A percentile compares a stretch with the other conserved stretches of the same genome.
Conservation (phyloP, 2,113 vertebrate genomes). For the Rhinichthys klamathensis region DNA sequence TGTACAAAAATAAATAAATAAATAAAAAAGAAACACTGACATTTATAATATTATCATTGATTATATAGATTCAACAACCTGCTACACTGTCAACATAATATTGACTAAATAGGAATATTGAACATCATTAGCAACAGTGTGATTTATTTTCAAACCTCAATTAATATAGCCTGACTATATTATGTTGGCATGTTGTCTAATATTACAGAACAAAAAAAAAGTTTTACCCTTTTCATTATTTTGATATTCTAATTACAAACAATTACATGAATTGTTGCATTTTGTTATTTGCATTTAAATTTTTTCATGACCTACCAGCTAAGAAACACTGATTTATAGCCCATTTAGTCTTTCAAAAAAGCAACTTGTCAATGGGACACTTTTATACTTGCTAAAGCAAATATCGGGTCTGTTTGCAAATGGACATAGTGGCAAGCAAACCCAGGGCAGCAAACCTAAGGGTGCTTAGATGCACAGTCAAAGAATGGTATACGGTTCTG, state of each 20-base stretch:
- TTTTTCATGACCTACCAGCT: too few relatives aligned
- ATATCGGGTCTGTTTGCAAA: background rate
- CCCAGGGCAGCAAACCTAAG: conserved; percentile 10
- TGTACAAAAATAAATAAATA: background rate
- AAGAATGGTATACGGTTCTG: conserved; percentile 42
- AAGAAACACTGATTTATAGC: background rate
- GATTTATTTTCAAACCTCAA: background rate
- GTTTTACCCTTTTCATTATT: background rate
- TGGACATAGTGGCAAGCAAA: background rate
- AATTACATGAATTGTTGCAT: background rate
- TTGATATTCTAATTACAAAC: background rate
- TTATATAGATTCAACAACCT: background rate
- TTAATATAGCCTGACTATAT: background rate
- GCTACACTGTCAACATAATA: background rate
- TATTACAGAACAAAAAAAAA: too few relatives aligned
- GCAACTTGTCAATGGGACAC: background rate
- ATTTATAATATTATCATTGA: background rate
- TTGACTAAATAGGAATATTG: background rate
- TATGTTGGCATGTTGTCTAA: background rate
- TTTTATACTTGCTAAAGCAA: background rate
- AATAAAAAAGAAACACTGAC: background rate
- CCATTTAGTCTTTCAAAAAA: background rate
- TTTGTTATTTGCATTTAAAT: too few relatives aligned
- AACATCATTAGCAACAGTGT: background rate
- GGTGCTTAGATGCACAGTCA: conserved; percentile 60